phyloP scores from a whole-genome alignment of 2,113 vertebrate species.

The Gulo gulo region DNA sequence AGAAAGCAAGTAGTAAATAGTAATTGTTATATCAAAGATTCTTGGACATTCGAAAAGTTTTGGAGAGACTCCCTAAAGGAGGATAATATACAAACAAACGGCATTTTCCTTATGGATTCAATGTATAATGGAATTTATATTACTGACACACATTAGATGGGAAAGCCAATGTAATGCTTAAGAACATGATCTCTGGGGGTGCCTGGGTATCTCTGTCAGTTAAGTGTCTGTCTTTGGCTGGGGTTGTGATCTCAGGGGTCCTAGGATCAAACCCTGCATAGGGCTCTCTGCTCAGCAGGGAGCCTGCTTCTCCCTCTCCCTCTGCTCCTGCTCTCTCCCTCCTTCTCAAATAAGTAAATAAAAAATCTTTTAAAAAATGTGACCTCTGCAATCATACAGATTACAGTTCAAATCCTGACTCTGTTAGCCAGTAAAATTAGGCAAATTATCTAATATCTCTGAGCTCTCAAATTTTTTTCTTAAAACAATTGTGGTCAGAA shows the following conservation, averaged over 20 bases:
- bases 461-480: background rate
- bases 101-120: background rate
- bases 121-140: background rate
- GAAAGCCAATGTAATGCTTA: background rate
- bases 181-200: background rate
- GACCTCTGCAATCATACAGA: background rate
- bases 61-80: background rate
- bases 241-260: background rate
- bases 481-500: background rate
- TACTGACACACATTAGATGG: background rate
- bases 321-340: background rate
- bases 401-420: background rate
- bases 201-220: background rate
- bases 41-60: background rate
- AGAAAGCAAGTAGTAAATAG: slow-evolving; percentile 28
- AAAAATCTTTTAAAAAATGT: background rate
- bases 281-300: background rate
- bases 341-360: background rate
- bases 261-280: background rate
- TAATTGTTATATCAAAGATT: background rate
- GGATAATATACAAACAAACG: background rate
- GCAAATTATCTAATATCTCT: background rate
- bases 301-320: background rate
- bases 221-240: background rate
- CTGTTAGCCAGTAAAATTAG: background rate